Conservation (phyloP, 2,888 invertebrate genomes). For the Eueremaeus valkanovi region DNA sequence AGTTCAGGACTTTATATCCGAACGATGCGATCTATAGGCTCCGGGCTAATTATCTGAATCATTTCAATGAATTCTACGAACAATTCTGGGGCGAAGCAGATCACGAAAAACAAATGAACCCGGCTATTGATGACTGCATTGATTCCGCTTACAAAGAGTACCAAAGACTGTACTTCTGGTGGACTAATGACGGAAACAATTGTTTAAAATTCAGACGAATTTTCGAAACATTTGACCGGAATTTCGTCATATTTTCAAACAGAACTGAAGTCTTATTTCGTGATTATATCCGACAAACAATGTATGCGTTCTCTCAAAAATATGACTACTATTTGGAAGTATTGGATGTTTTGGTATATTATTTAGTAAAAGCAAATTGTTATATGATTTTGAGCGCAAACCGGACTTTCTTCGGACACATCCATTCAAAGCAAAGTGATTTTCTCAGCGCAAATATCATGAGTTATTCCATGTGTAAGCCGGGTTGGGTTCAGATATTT, state of each 20-base stretch:
- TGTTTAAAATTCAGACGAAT: neutral
- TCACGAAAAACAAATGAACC: neutral
- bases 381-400: neutral
- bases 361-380: neutral
- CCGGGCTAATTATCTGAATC: neutral
- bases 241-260: neutral
- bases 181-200: neutral
- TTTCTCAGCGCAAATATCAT: neutral
- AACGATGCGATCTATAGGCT: neutral
- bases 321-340: neutral
- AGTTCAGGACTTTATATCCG: neutral
- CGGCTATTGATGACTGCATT: neutral
- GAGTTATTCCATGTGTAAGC: neutral
- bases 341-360: neutral
- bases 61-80: neutral
- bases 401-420: neutral
- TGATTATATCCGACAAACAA: neutral
- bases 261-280: neutral
- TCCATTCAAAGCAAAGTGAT: neutral
- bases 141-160: neutral
- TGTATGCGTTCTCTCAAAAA: neutral
- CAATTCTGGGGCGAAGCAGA: neutral
- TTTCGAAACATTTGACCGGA: neutral
- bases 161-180: neutral
- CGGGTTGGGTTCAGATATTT: neutral